A percentile compares a stretch with the other conserved stretches of the same genome.
Evolutionary conservation across 1,140 invertebrate genomes (phyloP).

Genomic region (Aphaenogaster rudis): DNA sequence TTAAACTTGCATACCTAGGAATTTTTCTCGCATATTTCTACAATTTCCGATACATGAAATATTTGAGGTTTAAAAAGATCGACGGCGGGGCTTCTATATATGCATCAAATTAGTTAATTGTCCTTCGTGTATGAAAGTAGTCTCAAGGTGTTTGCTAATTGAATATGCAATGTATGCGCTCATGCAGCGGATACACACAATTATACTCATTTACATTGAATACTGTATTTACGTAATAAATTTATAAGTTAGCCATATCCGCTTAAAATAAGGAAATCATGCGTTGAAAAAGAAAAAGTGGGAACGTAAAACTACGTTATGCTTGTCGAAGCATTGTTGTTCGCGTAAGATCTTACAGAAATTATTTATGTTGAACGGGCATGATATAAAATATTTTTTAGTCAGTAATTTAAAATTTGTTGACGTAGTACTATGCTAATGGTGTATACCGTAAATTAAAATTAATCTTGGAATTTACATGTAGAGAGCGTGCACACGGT

Average conservation of each 20-base stretch:
- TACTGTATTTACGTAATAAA: slow-evolving; percentile 34
- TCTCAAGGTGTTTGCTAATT: slow-evolving; percentile 25
- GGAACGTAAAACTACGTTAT: neutral
- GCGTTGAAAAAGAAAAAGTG: neutral
- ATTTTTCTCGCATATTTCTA: neutral
- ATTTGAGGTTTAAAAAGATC: neutral
- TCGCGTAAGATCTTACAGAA: neutral
- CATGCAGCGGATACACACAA: neutral
- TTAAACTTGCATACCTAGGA: neutral
- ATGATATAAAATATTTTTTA: neutral
- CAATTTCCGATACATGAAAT: neutral
- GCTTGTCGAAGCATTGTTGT: neutral
- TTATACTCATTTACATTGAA: slow-evolving; percentile 7
- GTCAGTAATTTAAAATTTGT: neutral
- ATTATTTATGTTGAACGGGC: neutral
- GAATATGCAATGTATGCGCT: neutral
- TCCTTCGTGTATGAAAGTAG: slow-evolving; percentile 42
- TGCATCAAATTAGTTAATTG: neutral
- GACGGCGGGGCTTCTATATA: neutral
- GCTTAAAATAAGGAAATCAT: slow-evolving; percentile 10
- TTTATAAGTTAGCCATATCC: neutral
- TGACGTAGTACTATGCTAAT: neutral
- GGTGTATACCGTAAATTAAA: neutral
- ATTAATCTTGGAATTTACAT: slow-evolving; percentile 21
- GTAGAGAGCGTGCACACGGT: neutral